phyloP scores from a whole-genome alignment of 2,113 vertebrate species.

The Orthonyx spaldingii region DNA sequence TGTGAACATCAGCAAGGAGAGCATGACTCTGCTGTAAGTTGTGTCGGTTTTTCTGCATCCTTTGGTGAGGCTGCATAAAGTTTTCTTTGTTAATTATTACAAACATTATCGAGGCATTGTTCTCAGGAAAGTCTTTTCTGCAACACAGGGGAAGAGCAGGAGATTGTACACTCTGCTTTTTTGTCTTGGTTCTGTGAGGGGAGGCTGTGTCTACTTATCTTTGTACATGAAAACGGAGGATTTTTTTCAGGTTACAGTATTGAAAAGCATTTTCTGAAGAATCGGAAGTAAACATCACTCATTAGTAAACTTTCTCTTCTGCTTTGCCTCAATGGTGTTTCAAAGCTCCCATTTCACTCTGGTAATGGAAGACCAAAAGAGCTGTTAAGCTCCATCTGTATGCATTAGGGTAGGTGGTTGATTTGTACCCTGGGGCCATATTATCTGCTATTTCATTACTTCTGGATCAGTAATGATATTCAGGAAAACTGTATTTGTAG shows the following conservation, averaged over 20 bases:
- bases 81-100: not conserved
- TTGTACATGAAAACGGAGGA: not conserved
- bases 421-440: constrained; percentile 46
- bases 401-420: constrained; percentile 54
- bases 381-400: constrained; percentile 52
- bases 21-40: not conserved
- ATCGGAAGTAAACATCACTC: not conserved
- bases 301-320: not conserved
- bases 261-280: not conserved
- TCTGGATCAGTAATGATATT: constrained; percentile 54
- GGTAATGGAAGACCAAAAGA: constrained; percentile 24
- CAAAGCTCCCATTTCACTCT: constrained; percentile 12
- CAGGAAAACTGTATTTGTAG: constrained; percentile 35
- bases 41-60: not conserved
- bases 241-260: not conserved
- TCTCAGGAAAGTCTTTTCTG: not conserved
- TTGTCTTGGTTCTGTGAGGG: not conserved
- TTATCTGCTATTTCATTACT: constrained; percentile 65
- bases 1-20: not conserved
- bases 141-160: not conserved
- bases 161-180: not conserved
- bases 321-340: not conserved
- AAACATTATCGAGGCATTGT: not conserved
- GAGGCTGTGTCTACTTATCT: not conserved
- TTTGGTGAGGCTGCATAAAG: not conserved